phyloP scores from a whole-genome alignment of 2,888 invertebrate species.

The Iselma pallidipennis region DNA sequence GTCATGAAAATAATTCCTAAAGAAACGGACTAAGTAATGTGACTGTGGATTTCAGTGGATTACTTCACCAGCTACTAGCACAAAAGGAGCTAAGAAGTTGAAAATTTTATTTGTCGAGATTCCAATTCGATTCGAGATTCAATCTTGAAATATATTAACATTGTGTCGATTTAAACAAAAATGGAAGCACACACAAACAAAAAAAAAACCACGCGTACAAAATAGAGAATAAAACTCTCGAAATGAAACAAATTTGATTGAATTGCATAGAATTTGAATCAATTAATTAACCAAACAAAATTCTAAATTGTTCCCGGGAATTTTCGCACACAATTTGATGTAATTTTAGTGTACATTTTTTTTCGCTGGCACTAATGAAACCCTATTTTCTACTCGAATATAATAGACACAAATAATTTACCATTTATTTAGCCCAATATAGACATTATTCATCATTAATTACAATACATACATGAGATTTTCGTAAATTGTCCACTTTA shows the following conservation, averaged over 20 bases:
- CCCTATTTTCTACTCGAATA: neutral
- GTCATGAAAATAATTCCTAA: constrained; percentile 32
- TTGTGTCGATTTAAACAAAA: no score
- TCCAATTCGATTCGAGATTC: neutral
- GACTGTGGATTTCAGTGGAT: neutral
- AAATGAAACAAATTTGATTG: neutral
- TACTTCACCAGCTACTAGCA: neutral
- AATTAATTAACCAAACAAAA: neutral
- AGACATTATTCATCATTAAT: neutral
- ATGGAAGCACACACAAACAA: no score
- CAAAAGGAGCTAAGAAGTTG: neutral
- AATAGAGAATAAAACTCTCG: no score
- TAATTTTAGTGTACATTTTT: neutral
- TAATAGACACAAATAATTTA: neutral
- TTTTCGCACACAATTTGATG: neutral
- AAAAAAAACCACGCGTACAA: no score
- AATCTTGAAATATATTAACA: neutral
- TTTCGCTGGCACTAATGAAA: neutral
- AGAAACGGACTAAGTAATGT: constrained; percentile 6
- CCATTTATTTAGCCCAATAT: neutral
- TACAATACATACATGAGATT: neutral
- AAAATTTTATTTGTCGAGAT: neutral
- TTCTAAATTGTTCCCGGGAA: neutral
- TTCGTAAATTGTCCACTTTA: neutral
- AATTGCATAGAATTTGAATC: neutral